Evolutionary conservation across 1,140 invertebrate species (phyloP), one percentile per base, ranked within the genome.

Genomic region (Leptoteleia sp.): DNA sequence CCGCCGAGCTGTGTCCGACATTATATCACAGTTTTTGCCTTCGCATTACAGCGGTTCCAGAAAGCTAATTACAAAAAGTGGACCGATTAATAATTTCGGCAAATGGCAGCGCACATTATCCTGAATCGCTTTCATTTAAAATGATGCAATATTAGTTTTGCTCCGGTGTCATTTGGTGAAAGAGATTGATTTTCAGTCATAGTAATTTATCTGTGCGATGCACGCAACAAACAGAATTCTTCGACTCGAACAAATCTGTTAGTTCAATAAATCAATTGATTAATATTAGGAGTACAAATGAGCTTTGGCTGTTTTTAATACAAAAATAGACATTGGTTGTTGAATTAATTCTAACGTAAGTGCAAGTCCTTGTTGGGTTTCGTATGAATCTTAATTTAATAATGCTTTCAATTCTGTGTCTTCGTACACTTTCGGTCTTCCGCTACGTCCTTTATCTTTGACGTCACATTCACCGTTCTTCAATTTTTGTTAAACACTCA

Each of bases 141-240:
- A 31, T 33, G 43, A 57, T 55, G 8, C 1, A n/a, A 48, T 19
- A 47, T 67, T 43, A 42, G 22, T 17, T 48, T 16, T 22, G 17
- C 13, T 55, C 17, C 8, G n/a, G 61, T 35, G 37, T 59, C 37
- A 61, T 72, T 75, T 75, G 27, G 45, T 31, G 11, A 48, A 25
- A 42, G 38, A 29, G 59, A 79, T 79, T 75, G 76, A 79, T 79
- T 75, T 70, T 75, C 25, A 47, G 70, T 37, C 50, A 64, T 37
- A 50, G 59, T 65, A 79, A 79, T 79, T 67, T 79, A 79, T 79
- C 52, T 59, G 19, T 17, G 42, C 33, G 5, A 19, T 22, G 42
- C 76, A 79, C 76, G 76, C 76, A 57, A 79, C 57, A 45, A 79
- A 38, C 45, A 25, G 9, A 47, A 73, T 62, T 45, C 43, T 67